Percentiles rank a stretch among this genome's conserved stretches.
Evolutionary conservation across 2,797 vertebrate species (phyloP).

Genomic region (Tangara arthus): DNA sequence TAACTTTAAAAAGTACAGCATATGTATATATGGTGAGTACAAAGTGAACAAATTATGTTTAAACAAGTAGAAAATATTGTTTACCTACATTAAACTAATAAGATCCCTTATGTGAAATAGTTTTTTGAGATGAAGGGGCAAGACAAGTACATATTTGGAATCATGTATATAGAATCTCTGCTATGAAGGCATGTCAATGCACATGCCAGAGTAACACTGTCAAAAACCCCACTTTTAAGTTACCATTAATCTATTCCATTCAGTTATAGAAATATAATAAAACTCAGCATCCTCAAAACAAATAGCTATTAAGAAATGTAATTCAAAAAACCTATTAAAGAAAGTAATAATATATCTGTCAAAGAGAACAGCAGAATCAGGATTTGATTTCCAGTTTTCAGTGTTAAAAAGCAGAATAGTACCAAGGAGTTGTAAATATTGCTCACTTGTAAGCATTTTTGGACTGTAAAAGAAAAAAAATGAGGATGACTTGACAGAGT

Average conservation of each 20-base stretch:
- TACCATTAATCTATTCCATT: background rate
- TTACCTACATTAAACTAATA: background rate
- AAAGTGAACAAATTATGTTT: background rate
- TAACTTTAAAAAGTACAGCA: rapidly evolving
- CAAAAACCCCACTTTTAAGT: background rate
- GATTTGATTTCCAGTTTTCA: background rate
- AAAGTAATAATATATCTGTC: background rate
- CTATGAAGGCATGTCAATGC: background rate
- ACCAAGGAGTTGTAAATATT: background rate
- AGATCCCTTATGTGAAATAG: background rate
- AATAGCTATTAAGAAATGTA: background rate
- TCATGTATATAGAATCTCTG: background rate
- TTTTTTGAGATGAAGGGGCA: background rate
- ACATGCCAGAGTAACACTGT: background rate
- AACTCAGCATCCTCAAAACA: background rate
- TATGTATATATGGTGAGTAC: background rate
- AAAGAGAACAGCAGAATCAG: background rate
- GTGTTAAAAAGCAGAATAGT: background rate
- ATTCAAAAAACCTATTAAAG: background rate
- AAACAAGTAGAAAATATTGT: background rate
- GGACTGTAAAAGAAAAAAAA: background rate
- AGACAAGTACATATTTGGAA: background rate
- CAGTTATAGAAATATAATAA: background rate
- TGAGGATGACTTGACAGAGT: background rate
- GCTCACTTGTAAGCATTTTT: background rate